Percentiles rank a stretch among this genome's conserved stretches.
phyloP scores from a whole-genome alignment of 2,888 invertebrate genomes.

The Mythimna vitellina region DNA sequence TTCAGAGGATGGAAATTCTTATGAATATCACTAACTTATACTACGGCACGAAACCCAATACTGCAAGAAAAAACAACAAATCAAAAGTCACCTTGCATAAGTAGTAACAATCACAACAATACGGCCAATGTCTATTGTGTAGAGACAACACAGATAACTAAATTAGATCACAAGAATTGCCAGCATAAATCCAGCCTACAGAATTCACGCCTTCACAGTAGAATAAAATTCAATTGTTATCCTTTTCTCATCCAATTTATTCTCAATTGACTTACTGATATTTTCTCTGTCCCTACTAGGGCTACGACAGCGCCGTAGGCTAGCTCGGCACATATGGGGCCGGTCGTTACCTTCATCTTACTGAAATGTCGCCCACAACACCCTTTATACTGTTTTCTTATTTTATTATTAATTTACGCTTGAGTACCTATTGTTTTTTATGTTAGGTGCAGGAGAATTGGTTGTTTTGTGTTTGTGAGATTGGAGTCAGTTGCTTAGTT shows the following conservation, averaged over 20 bases:
- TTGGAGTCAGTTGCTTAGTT: neutral
- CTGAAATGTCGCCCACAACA: conserved; percentile 39
- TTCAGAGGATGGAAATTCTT: too few relatives aligned
- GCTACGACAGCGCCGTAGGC: conserved; percentile 40
- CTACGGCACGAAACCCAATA: too few relatives aligned
- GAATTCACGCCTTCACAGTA: conserved; percentile 10
- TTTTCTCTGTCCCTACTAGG: conserved; percentile 10
- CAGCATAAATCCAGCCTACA: conserved; percentile 6
- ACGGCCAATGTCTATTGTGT: too few relatives aligned
- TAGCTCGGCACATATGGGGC: conserved; percentile 46
- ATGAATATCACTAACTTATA: too few relatives aligned
- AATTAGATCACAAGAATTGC: conserved; percentile 10
- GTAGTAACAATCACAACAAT: too few relatives aligned
- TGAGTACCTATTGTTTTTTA: neutral
- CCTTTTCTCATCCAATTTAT: conserved; percentile 27
- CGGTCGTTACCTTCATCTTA: conserved; percentile 55
- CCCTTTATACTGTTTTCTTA: conserved; percentile 41
- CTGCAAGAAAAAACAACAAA: too few relatives aligned
- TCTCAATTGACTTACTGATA: conserved; percentile 38
- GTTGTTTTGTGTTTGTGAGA: neutral
- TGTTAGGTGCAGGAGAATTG: too few relatives aligned
- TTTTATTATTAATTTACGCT: conserved; percentile 28
- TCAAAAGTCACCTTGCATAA: too few relatives aligned
- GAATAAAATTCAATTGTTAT: conserved; percentile 24
- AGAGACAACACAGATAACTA: neutral